These are phyloP conservation scores for Andrena camellia DNA, from an alignment of 2,888 invertebrate species.

Conservation along the genomic window DNA sequence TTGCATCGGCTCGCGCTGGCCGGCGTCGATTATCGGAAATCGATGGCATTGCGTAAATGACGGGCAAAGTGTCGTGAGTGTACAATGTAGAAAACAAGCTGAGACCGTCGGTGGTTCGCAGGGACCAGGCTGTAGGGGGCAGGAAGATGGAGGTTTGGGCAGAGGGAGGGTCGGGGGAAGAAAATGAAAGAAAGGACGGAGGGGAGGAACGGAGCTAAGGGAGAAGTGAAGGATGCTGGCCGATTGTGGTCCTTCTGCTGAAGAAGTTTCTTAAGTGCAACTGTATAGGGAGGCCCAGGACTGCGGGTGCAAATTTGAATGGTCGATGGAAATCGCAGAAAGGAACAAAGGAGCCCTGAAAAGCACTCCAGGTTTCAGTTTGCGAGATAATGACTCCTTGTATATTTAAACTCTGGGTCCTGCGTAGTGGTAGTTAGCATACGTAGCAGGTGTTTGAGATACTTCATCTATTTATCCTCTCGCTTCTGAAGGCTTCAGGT, in stretches of 20 bases:
- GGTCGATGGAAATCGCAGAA: not conserved
- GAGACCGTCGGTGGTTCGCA: slow-evolving; percentile 6
- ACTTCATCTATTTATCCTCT: slow-evolving; percentile 1
- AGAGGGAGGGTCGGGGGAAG: not conserved
- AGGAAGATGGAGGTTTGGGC: not conserved
- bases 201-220: not conserved
- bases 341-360: not conserved
- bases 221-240: not conserved
- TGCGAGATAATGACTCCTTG: not conserved
- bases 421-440: no score
- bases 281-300: not conserved
- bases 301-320: not conserved
- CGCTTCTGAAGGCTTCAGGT: not conserved
- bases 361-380: not conserved
- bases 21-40: slow-evolving; percentile 74
- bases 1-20: slow-evolving; percentile 44
- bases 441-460: not conserved
- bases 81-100: slow-evolving; percentile 53
- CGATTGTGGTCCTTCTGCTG: slow-evolving; percentile 10
- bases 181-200: not conserved
- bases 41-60: slow-evolving; percentile 74
- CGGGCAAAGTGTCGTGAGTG: slow-evolving; percentile 60
- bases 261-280: not conserved
- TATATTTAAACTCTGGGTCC: not conserved
- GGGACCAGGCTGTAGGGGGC: slow-evolving; percentile 5